phyloP scores from a whole-genome alignment of 2,888 invertebrate species.

The Laothoe populi region DNA sequence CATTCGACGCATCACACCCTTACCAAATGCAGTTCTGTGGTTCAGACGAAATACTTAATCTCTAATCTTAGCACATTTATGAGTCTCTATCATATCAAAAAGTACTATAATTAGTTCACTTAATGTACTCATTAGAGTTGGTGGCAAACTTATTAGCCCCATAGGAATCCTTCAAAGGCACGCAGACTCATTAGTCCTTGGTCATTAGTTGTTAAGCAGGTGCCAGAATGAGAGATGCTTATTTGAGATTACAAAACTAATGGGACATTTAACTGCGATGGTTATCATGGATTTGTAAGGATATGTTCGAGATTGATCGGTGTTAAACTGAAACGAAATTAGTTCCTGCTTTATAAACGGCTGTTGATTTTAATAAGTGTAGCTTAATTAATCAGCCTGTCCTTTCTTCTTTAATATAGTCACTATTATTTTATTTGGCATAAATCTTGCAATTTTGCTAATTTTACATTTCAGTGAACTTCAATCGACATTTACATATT shows the following conservation, averaged over 20 bases:
- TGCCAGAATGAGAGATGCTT: background rate
- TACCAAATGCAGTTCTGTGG: too few relatives aligned
- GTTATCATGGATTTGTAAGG: background rate
- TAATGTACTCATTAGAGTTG: background rate
- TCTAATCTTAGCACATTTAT: background rate
- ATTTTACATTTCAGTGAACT: too few relatives aligned
- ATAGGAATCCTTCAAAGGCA: background rate
- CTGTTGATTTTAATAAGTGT: too few relatives aligned
- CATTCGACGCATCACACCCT: too few relatives aligned
- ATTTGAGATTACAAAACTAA: conserved; percentile 11
- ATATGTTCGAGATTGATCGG: background rate
- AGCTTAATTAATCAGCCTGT: too few relatives aligned
- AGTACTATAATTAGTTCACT: background rate
- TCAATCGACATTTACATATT: too few relatives aligned
- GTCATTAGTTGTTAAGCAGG: conserved; percentile 5
- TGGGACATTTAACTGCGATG: background rate
- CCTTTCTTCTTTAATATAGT: too few relatives aligned
- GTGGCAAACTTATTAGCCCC: background rate
- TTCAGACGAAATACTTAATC: too few relatives aligned
- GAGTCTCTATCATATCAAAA: background rate
- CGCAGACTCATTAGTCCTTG: conserved; percentile 1
- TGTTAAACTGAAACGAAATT: background rate
- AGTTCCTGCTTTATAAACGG: background rate
- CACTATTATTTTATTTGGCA: too few relatives aligned
- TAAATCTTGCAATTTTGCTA: too few relatives aligned